Conservation (phyloP, 2,113 vertebrate genomes). For the Toxotes chatareus region DNA sequence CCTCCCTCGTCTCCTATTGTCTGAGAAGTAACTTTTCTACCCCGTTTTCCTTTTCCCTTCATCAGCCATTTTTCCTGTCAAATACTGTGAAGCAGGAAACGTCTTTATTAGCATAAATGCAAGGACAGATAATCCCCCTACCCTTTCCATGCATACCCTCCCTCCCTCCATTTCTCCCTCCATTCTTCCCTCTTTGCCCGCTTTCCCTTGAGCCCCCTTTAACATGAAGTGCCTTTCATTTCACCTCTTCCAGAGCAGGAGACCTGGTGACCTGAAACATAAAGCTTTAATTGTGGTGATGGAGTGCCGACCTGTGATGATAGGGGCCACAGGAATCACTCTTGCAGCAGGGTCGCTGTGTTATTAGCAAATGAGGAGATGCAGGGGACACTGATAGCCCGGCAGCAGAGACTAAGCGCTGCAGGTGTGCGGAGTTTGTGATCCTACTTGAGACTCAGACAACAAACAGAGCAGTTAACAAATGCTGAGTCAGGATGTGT, state of each 20-base stretch:
- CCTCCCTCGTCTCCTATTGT: slow-evolving; percentile 20
- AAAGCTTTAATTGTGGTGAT: slow-evolving; percentile 72
- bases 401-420: not conserved
- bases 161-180: not conserved
- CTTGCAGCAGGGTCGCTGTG: slow-evolving; percentile 61
- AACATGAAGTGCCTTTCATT: slow-evolving; percentile 72
- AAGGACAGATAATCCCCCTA: slow-evolving; percentile 65
- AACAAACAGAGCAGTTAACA: slow-evolving; percentile 27
- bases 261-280: slow-evolving; percentile 56
- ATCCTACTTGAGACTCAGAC: slow-evolving; percentile 2
- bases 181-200: slow-evolving; percentile 2
- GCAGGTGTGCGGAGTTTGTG: slow-evolving; percentile 27
- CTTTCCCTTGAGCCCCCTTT: slow-evolving; percentile 47
- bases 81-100: slow-evolving; percentile 43
- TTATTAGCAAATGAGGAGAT: slow-evolving; percentile 57
- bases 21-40: slow-evolving; percentile 15
- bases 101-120: slow-evolving; percentile 66
- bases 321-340: slow-evolving; percentile 39
- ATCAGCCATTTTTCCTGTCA: slow-evolving; percentile 30
- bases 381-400: not conserved
- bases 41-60: slow-evolving; percentile 39
- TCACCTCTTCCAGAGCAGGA: slow-evolving; percentile 66
- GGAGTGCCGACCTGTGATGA: slow-evolving; percentile 56
- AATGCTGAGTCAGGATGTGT: slow-evolving; percentile 48
- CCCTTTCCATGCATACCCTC: slow-evolving; percentile 20